Evolutionary conservation across 2,797 vertebrate species (phyloP), one percentile per base, ranked within the genome.

Genomic region (Cyprinella venusta): DNA sequence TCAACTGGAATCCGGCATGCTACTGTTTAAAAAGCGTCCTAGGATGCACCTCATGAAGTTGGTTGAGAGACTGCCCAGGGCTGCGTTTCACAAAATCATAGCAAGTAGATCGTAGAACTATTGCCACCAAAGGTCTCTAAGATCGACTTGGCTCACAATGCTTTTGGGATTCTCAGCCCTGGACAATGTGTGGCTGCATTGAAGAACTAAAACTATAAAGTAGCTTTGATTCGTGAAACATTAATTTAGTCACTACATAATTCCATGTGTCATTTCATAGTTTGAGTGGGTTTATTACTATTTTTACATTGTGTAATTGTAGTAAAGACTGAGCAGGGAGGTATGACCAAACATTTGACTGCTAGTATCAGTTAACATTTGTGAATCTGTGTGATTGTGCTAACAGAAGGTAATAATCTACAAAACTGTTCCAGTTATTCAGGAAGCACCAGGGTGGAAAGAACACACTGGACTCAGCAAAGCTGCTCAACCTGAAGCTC

Each of bases 401-500:
- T 10, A 72, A 42, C 42, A 50, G 38, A 50, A 48, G 8, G 13
- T 0, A 72, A 7, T 59, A 4, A 12, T 65, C 10, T 30, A 26
- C n/a, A 54, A 33, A 82, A 82, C 30, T 50, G 3, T 64, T 72
- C 69, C 69, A 38, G 69, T 67, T 54, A 36, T 67, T 82, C 71
- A 67, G 45, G 80, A 69, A 69, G 7, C 12, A n/a, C 18, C 24
- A 33, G 24, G 15, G 50, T 7, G 10, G 2, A 30, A 67, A 40
- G 8, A 33, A 48, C 38, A 70, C 10, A 61, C 24, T 63, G 7
- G 18, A 68, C 24, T 24, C 36, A 33, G 18, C 59, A 61, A 70
- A 83, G 65, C 74, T 83, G 26, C 52, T 38, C 6, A 48, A 77
- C 74, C 26, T 54, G 80, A 76, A 77, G 42, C 8, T 69, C 52